Conservation (phyloP, 1,140 invertebrate species). For the Drosophila bocki region DNA sequence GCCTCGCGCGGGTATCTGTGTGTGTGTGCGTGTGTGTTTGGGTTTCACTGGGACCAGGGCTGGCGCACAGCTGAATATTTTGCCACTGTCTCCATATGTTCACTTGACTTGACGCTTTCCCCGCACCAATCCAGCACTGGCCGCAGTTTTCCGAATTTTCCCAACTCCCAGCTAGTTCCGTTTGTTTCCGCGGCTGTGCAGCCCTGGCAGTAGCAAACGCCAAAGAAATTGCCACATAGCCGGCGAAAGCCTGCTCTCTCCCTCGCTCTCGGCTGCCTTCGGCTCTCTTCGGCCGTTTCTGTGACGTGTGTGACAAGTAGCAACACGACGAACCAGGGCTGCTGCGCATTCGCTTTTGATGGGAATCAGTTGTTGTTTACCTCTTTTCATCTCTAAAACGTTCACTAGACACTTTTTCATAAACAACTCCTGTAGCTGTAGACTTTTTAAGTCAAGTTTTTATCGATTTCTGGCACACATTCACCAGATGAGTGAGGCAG, state of each 20-base stretch:
- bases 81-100: conserved; percentile 3
- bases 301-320: conserved; percentile 9
- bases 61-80: conserved; percentile 3
- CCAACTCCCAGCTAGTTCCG: not conserved
- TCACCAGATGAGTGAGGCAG: not conserved
- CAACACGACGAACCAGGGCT: conserved; percentile 16
- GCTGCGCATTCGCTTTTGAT: not conserved
- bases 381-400: not conserved
- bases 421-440: not conserved
- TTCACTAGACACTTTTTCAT: not conserved
- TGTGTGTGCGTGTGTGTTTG: conserved; percentile 30
- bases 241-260: conserved; percentile 53
- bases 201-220: conserved; percentile 9
- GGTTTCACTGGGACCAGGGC: conserved; percentile 26
- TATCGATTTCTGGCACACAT: not conserved
- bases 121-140: not conserved
- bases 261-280: conserved; percentile 35
- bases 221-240: conserved; percentile 66
- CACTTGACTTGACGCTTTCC: not conserved
- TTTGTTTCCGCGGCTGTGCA: not conserved
- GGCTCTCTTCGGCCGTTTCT: conserved; percentile 6
- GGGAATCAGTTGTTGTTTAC: not conserved
- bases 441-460: conserved; percentile 14
- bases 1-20: conserved; percentile 1
- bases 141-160: not conserved